These are phyloP conservation scores for Sander vitreus DNA, from an alignment of 2,113 vertebrate species.

Conservation along the genomic window DNA sequence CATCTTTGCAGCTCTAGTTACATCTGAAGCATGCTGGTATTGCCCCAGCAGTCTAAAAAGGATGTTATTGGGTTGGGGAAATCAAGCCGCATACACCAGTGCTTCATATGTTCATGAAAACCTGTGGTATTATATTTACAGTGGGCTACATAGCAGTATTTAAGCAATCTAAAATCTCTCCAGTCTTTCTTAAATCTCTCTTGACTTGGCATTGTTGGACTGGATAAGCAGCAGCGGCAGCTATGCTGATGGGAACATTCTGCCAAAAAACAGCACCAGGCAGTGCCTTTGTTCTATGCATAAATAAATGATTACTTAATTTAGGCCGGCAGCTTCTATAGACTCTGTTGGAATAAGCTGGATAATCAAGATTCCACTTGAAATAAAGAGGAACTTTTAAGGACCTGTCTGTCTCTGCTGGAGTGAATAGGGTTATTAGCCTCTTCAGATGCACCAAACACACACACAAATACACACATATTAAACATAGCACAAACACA, in stretches of 20 bases:
- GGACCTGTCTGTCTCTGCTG: constrained; percentile 68
- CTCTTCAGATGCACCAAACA: constrained; percentile 64
- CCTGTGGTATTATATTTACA: constrained; percentile 13
- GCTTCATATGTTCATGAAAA: constrained; percentile 6
- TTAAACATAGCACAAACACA: constrained; percentile 35
- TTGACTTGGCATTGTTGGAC: constrained; percentile 49
- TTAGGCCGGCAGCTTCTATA: constrained; percentile 71
- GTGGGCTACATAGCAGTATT: constrained; percentile 26
- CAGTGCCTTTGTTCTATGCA: constrained; percentile 73
- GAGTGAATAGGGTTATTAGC: constrained; percentile 68
- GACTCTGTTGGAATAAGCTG: constrained; percentile 68
- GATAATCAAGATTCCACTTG: constrained; percentile 76
- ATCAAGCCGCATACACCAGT: neutral
- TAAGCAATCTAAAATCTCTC: constrained; percentile 46
- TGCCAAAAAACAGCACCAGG: constrained; percentile 77
- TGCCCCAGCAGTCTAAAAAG: neutral
- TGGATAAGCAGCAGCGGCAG: constrained; percentile 65
- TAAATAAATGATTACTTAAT: constrained; percentile 82
- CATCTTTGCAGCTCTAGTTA: neutral
- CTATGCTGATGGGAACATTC: constrained; percentile 66
- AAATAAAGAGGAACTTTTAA: constrained; percentile 77
- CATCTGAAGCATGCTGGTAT: neutral
- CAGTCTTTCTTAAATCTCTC: constrained; percentile 66
- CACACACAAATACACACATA: constrained; percentile 8
- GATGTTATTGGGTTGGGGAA: constrained; percentile 4